Percentiles rank a stretch among this genome's conserved stretches.
phyloP scores from a whole-genome alignment of 2,888 invertebrate genomes.

The Agonopterix alstromeriana region DNA sequence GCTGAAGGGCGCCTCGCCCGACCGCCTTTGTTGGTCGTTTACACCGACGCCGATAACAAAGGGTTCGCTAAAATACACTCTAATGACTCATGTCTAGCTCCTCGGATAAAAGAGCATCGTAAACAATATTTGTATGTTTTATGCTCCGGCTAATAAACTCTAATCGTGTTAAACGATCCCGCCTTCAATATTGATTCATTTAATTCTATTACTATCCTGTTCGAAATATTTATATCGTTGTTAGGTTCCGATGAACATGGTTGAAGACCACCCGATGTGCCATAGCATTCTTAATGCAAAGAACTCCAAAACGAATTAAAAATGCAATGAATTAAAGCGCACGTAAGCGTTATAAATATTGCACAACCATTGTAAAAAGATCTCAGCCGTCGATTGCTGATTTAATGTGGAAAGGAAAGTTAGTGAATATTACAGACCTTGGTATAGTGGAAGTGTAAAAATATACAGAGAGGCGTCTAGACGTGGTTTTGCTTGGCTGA shows the following conservation, averaged over 20 bases:
- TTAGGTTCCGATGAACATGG: constrained; percentile 23
- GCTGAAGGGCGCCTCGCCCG: constrained; percentile 70
- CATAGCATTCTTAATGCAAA: constrained; percentile 26
- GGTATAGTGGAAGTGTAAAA: constrained; percentile 40
- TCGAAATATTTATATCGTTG: constrained; percentile 20
- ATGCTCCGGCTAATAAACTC: constrained; percentile 8
- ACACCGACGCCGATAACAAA: constrained; percentile 68
- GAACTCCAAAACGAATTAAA: constrained; percentile 34
- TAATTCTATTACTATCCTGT: constrained; percentile 10
- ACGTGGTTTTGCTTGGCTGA: constrained; percentile 62
- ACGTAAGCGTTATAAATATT: constrained; percentile 31
- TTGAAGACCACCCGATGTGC: constrained; percentile 48
- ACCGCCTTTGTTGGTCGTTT: constrained; percentile 65
- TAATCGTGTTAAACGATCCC: constrained; percentile 4
- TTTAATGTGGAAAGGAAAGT: constrained; percentile 36
- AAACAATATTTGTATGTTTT: constrained; percentile 13
- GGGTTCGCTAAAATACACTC: constrained; percentile 50
- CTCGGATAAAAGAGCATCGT: constrained; percentile 27
- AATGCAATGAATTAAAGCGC: constrained; percentile 13
- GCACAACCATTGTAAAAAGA: constrained; percentile 28
- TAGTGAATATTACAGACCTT: constrained; percentile 39
- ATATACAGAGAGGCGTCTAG: constrained; percentile 55
- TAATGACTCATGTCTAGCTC: constrained; percentile 53
- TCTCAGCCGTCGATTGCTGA: constrained; percentile 16
- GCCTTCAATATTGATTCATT: constrained; percentile 11